Conservation (phyloP, 2,113 vertebrate genomes). For the Hystrix cristata region DNA sequence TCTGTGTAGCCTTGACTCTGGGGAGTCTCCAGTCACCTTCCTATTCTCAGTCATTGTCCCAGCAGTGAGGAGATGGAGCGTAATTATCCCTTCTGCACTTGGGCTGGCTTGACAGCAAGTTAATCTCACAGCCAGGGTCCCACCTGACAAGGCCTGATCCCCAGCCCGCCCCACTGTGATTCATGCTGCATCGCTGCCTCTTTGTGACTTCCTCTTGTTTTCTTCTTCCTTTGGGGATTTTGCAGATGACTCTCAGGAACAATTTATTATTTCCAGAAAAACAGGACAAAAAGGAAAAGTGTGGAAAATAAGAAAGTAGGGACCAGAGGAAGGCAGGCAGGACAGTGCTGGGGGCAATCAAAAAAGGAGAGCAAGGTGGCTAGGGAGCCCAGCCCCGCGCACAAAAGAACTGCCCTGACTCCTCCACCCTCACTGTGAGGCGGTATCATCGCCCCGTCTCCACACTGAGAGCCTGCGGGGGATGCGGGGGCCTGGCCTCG, state of each 20-base stretch:
- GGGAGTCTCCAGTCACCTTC: not conserved
- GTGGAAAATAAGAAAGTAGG: not conserved
- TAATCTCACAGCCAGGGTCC: not conserved
- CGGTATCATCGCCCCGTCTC: too few species aligned
- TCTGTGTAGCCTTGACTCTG: accelerated
- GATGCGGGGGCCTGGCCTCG: accelerated
- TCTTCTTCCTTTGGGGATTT: not conserved
- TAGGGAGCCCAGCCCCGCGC: accelerated
- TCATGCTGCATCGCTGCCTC: not conserved
- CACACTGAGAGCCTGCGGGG: too few species aligned
- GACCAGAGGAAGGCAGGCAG: not conserved
- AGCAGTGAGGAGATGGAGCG: not conserved
- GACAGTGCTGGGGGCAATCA: too few species aligned
- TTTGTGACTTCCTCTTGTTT: not conserved
- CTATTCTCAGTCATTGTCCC: not conserved
- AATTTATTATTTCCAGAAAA: not conserved
- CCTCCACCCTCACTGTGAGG: accelerated
- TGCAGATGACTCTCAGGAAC: not conserved
- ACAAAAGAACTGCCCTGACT: not conserved
- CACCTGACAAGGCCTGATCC: not conserved
- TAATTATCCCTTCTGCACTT: not conserved
- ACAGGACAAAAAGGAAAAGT: not conserved
- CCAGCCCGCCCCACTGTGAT: not conserved
- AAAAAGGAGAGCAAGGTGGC: too few species aligned
- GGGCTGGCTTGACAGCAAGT: not conserved